Conservation (phyloP, 2,113 vertebrate species). For the Phyllostomus hastatus region DNA sequence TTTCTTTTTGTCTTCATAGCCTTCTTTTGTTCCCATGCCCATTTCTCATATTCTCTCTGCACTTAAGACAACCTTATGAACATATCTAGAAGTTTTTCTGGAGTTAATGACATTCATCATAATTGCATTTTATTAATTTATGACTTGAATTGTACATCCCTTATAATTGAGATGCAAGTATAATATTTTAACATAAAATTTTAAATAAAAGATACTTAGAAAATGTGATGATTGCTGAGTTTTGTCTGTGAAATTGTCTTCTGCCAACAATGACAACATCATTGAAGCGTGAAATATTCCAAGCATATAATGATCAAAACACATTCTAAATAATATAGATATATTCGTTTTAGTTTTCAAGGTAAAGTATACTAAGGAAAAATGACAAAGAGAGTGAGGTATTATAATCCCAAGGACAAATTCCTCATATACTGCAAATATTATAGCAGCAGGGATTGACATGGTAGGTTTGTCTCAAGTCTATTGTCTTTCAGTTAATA, state of each 20-base stretch:
- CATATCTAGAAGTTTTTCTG: neutral
- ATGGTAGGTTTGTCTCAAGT: neutral
- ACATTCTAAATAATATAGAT: neutral
- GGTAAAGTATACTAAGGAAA: neutral
- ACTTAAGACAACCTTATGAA: neutral
- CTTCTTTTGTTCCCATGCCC: neutral
- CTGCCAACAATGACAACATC: neutral
- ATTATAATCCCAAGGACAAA: neutral
- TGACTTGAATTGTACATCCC: neutral
- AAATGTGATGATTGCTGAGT: neutral
- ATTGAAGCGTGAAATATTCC: neutral
- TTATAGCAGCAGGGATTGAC: neutral
- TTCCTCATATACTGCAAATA: neutral
- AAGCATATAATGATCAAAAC: neutral
- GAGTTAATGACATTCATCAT: neutral
- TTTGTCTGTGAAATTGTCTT: neutral
- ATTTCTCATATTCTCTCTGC: neutral
- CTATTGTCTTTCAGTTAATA: neutral
- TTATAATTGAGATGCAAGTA: neutral
- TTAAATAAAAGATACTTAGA: neutral
- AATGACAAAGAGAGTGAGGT: neutral
- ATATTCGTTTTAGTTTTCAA: slow-evolving; percentile 12
- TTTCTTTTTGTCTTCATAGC: neutral
- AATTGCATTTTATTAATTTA: neutral
- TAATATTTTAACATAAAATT: neutral